A percentile compares a stretch with the other conserved stretches of the same genome.
These are phyloP conservation scores for Daktulosphaira vitifoliae DNA, from an alignment of 1,140 invertebrate species.

Conservation along the genomic window DNA sequence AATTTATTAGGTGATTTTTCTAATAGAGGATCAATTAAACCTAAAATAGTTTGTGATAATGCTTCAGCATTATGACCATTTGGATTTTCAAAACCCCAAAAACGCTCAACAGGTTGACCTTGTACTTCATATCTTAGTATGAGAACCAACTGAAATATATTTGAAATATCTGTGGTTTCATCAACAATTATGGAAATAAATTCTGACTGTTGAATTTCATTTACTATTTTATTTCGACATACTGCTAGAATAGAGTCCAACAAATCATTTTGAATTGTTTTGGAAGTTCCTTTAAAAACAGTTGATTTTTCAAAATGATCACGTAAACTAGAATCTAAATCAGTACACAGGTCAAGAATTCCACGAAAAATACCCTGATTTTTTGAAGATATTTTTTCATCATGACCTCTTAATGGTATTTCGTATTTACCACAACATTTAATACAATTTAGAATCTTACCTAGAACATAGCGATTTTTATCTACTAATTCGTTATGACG, in stretches of 20 bases:
- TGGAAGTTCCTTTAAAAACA: not conserved
- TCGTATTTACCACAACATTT: conserved; percentile 41
- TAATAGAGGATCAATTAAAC: not conserved
- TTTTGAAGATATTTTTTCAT: conserved; percentile 38
- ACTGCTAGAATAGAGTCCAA: conserved; percentile 8
- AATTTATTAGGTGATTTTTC: conserved; percentile 32
- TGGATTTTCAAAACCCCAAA: conserved; percentile 14
- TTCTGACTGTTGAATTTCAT: conserved; percentile 1
- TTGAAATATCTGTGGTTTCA: conserved; percentile 41
- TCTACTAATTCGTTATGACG: not conserved
- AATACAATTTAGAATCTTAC: not conserved
- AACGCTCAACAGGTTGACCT: conserved; percentile 14
- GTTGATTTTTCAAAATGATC: conserved; percentile 39
- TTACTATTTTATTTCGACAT: not conserved
- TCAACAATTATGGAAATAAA: conserved; percentile 37
- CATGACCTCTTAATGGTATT: conserved; percentile 38
- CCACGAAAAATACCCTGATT: conserved; percentile 36
- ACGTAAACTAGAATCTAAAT: conserved; percentile 39
- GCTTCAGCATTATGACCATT: not conserved
- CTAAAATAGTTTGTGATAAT: conserved; percentile 5
- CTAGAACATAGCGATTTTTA: conserved; percentile 1
- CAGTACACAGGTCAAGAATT: conserved; percentile 33
- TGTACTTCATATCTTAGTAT: conserved; percentile 15
- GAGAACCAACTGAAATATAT: conserved; percentile 36
- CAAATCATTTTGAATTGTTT: conserved; percentile 8